Evolutionary conservation across 2,113 vertebrate genomes (phyloP), one percentile per base, ranked within the genome.

Genomic region (Glaucidium brasilianum): DNA sequence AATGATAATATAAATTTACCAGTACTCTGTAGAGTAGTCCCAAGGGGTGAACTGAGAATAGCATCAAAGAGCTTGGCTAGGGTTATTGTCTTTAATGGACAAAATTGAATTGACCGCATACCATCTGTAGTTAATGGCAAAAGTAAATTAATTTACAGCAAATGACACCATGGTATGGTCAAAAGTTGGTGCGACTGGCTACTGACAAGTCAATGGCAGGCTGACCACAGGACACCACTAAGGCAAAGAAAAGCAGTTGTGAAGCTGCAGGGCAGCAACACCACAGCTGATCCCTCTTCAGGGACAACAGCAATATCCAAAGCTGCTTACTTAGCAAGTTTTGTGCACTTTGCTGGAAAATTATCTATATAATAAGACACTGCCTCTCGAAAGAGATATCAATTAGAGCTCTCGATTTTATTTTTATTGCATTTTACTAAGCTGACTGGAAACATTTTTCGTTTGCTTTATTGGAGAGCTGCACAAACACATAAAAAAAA

Each of bases 21-120:
- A 90, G 84, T 85, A 94, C 91, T 93, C 78, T 95, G 78, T 67
- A 75, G n/a, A 91, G 62, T 91, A 80, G 72, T 95, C 90, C 96
- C 94, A 94, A 92, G 85, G 59, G 93, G 62, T 72, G 68, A 97
- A 96, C 89, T 95, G 92, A 94, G 74, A 96, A 91, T 75, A 95
- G 39, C 63, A 92, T 71, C 68, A 87, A 78, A 96, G 83, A 97
- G 81, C 76, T 95, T 94, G 82, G 87, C 73, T 87, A 52, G 22
- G 43, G 82, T 90, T 96, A 96, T 96, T 95, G 85, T 96, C 92
- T 96, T 95, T 97, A 97, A 96, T 94, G 94, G 92, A 81, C 60
- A 97, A 97, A 96, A 96, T 83, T 90, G 82, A 79, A 96, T 60
- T 95, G 95, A 95, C 74, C 87, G n/a, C 43, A 37, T 72, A 82